phyloP scores from a whole-genome alignment of 2,888 invertebrate genomes.

The Lapara coniferarum region DNA sequence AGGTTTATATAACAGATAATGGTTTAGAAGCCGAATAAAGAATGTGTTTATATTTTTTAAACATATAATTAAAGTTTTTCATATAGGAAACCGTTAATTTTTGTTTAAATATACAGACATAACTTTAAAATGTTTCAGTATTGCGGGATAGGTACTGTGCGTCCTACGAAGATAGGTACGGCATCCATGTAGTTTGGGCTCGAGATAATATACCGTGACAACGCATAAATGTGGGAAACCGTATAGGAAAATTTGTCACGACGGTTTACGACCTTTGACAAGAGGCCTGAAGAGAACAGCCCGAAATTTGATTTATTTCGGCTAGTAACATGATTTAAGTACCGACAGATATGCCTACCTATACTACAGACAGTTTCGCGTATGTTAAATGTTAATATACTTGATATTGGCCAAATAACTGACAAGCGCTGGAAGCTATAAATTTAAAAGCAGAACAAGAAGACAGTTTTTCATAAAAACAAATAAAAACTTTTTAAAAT shows the following conservation, averaged over 20 bases:
- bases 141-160: background rate
- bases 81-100: too few relatives aligned
- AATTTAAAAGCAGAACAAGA: too few relatives aligned
- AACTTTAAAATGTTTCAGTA: background rate
- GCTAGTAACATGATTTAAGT: background rate
- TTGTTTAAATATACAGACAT: background rate
- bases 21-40: too few relatives aligned
- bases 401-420: too few relatives aligned
- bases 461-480: too few relatives aligned
- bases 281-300: background rate
- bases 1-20: too few relatives aligned
- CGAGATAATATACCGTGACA: conserved; percentile 14
- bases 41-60: too few relatives aligned
- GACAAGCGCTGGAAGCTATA: too few relatives aligned
- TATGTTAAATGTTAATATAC: too few relatives aligned
- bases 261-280: background rate
- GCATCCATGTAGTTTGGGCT: conserved; percentile 1
- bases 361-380: too few relatives aligned
- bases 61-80: too few relatives aligned
- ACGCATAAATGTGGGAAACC: conserved; percentile 20
- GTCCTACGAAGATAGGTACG: conserved; percentile 4
- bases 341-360: background rate
- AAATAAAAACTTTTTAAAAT: too few relatives aligned
- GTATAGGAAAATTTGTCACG: conserved; percentile 13
- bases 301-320: background rate